Evolutionary conservation across 2,113 vertebrate species (phyloP).

Genomic region (Trematocara nigrifrons): DNA sequence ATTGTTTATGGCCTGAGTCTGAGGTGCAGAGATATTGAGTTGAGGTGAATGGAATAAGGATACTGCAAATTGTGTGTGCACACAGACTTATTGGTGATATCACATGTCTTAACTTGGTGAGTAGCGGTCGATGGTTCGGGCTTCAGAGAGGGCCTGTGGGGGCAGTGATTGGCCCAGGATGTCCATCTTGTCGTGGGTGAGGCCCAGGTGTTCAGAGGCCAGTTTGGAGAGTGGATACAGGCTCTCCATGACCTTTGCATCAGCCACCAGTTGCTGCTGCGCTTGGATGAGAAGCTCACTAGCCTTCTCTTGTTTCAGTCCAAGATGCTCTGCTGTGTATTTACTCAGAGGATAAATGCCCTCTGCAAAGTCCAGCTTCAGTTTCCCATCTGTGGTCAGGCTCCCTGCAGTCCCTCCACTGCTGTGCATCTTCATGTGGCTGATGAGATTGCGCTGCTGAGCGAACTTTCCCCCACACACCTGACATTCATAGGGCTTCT

Average conservation of each 20-base stretch:
- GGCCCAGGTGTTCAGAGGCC: conserved; percentile 86
- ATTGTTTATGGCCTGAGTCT: conserved; percentile 56
- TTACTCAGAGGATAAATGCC: conserved; percentile 93
- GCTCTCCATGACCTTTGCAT: conserved; percentile 90
- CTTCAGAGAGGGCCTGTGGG: conserved; percentile 75
- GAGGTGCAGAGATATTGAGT: conserved; percentile 65
- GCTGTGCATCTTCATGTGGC: conserved; percentile 99
- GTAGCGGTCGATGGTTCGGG: conserved; percentile 88
- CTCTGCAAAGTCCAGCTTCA: conserved; percentile 89
- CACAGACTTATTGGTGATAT: conserved; percentile 41
- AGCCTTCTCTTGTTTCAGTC: conserved; percentile 91
- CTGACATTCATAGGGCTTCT: conserved; percentile 98
- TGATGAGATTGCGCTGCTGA: conserved; percentile 99
- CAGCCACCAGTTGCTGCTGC: conserved; percentile 86
- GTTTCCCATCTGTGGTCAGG: conserved; percentile 79
- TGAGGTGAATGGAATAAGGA: conserved; percentile 73
- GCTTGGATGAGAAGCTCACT: conserved; percentile 88
- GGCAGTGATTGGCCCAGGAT: conserved; percentile 79
- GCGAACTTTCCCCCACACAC: conserved; percentile 98
- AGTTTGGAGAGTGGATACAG: conserved; percentile 92
- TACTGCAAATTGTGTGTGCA: conserved; percentile 66
- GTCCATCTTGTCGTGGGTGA: conserved; percentile 90
- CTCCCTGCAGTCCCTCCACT: conserved; percentile 70
- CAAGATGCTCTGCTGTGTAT: conserved; percentile 89
- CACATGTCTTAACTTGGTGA: conserved; percentile 81